phyloP scores from a whole-genome alignment of 2,888 invertebrate species.

The Stramonita haemastoma region DNA sequence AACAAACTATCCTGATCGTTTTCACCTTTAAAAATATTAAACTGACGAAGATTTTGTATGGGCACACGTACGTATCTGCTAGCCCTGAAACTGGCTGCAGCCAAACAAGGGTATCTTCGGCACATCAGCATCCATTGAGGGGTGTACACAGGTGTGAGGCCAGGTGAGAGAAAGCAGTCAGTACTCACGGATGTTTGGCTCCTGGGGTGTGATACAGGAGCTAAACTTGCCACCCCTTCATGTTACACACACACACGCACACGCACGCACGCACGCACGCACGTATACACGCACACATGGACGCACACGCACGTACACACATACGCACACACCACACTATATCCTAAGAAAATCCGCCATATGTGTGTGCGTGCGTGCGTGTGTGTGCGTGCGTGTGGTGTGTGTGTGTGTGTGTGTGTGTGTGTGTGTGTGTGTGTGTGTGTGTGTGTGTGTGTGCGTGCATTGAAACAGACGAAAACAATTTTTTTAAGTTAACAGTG shows the following conservation, averaged over 20 bases:
- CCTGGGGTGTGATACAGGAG: not conserved
- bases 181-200: not conserved
- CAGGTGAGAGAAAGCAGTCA: not conserved
- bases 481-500: not conserved
- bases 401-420: slow-evolving; percentile 4
- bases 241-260: not conserved
- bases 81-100: not conserved
- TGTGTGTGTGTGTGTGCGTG: not conserved
- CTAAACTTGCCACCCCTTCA: not conserved
- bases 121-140: not conserved
- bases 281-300: not conserved
- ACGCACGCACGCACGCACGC: not conserved
- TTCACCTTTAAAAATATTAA: not conserved
- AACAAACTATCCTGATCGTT: not conserved
- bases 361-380: not conserved
- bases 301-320: not conserved
- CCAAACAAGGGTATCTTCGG: not conserved
- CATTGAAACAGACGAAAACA: no score
- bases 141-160: not conserved
- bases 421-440: not conserved
- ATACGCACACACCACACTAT: not conserved
- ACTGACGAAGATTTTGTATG: not conserved
- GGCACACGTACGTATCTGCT: not conserved
- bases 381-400: not conserved
- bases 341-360: not conserved